phyloP scores from a whole-genome alignment of 2,113 vertebrate species.

The Guaruba guarouba region DNA sequence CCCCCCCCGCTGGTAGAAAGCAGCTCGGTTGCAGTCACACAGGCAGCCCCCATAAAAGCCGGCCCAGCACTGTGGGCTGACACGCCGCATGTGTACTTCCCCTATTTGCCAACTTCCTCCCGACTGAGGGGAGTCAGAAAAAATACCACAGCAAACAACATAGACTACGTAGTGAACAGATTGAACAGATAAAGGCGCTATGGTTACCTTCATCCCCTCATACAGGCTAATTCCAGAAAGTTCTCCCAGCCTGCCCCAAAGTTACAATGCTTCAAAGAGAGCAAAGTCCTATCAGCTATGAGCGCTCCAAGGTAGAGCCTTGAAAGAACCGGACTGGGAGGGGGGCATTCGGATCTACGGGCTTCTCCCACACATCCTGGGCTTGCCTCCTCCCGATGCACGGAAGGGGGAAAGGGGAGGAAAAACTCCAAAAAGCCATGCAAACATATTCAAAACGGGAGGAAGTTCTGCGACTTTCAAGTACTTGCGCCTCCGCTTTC shows the following conservation, averaged over 20 bases:
- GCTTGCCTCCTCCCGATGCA: background rate
- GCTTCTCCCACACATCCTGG: background rate
- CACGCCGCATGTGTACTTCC: background rate
- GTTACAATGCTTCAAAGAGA: background rate
- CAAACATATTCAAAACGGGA: background rate
- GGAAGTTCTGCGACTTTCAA: background rate
- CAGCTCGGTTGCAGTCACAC: background rate
- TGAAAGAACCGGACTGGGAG: background rate
- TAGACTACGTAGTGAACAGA: background rate
- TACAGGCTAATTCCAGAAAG: background rate
- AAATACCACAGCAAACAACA: background rate
- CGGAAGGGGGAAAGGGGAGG: rapidly evolving
- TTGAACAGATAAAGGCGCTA: background rate
- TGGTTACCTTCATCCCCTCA: background rate
- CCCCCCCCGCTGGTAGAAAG: background rate
- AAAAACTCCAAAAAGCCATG: background rate
- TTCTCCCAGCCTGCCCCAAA: background rate
- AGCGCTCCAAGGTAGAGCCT: background rate
- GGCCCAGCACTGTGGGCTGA: background rate
- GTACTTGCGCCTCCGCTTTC: background rate
- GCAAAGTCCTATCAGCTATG: background rate
- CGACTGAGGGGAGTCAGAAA: background rate
- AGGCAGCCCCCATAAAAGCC: background rate
- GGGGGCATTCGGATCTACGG: background rate
- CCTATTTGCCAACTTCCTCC: background rate